Conservation (phyloP, 1,140 invertebrate species). For the Phenacoccus solenopsis region DNA sequence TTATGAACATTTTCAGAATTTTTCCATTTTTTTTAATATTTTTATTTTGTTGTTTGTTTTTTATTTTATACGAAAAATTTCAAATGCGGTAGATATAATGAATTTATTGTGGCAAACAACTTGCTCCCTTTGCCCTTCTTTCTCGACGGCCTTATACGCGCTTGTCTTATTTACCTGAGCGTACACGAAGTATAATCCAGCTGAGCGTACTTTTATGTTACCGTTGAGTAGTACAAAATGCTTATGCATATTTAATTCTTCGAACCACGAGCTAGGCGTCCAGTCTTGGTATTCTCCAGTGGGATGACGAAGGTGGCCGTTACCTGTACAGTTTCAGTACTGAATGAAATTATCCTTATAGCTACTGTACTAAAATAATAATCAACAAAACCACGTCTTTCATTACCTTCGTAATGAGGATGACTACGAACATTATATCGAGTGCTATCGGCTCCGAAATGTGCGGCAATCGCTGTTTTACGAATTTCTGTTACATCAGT, state of each 20-base stretch:
- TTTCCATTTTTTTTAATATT: no score
- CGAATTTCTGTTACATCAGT: background rate
- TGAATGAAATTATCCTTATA: background rate
- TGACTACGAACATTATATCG: conserved; percentile 17
- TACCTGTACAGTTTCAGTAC: conserved; percentile 24
- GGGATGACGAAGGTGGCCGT: conserved; percentile 29
- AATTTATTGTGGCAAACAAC: no score
- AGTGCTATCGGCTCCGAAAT: conserved; percentile 22
- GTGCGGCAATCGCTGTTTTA: conserved; percentile 18
- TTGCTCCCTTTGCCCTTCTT: no score
- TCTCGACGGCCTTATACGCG: no score
- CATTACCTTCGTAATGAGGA: conserved; percentile 20
- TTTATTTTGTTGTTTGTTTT: no score
- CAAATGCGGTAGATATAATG: no score
- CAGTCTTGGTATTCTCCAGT: conserved; percentile 30
- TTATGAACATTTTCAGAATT: no score
- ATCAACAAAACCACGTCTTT: background rate
- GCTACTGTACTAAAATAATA: background rate
- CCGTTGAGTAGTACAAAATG: conserved; percentile 26
- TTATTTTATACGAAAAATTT: no score
- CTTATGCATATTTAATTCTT: conserved; percentile 19
- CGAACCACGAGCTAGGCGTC: conserved; percentile 27
- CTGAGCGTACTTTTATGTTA: conserved; percentile 28
- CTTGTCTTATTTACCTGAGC: conserved; percentile 32
- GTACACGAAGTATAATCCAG: conserved; percentile 34